Percentiles rank a stretch among this genome's conserved stretches.
Conservation (phyloP, 2,113 vertebrate genomes). For the Mastomys natalensis region DNA sequence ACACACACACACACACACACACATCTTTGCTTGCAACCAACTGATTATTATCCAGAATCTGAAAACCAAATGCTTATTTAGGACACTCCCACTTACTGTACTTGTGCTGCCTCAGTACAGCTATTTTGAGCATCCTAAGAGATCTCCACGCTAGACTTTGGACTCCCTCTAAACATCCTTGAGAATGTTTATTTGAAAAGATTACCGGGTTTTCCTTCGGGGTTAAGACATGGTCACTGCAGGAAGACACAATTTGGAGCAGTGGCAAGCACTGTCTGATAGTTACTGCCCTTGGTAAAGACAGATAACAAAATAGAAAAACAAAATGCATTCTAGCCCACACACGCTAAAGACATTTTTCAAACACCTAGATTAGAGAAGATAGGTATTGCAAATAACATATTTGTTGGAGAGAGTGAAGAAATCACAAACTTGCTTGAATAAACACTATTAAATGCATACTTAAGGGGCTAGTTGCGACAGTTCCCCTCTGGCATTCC, state of each 20-base stretch:
- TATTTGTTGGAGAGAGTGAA: conserved; percentile 69
- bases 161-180: conserved; percentile 73
- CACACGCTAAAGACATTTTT: conserved; percentile 66
- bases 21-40: conserved; percentile 22
- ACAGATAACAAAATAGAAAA: conserved; percentile 40
- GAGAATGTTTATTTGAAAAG: conserved; percentile 78
- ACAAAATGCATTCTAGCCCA: conserved; percentile 44
- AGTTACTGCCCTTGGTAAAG: conserved; percentile 47
- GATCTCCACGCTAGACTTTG: conserved; percentile 41
- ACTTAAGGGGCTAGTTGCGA: conserved; percentile 62
- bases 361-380: conserved; percentile 66
- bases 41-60: conserved; percentile 57
- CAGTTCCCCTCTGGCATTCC: conserved; percentile 75
- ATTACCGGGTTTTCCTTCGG: conserved; percentile 78
- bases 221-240: conserved; percentile 65
- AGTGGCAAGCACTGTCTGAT: conserved; percentile 53
- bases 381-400: conserved; percentile 71
- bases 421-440: conserved; percentile 74
- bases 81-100: not conserved
- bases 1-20: no score
- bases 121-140: conserved; percentile 1
- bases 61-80: conserved; percentile 32
- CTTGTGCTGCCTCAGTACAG: not conserved
- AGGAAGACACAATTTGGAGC: conserved; percentile 64
- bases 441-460: conserved; percentile 76